Conservation (phyloP, 2,888 invertebrate genomes). For the Crossocerus cetratus region DNA sequence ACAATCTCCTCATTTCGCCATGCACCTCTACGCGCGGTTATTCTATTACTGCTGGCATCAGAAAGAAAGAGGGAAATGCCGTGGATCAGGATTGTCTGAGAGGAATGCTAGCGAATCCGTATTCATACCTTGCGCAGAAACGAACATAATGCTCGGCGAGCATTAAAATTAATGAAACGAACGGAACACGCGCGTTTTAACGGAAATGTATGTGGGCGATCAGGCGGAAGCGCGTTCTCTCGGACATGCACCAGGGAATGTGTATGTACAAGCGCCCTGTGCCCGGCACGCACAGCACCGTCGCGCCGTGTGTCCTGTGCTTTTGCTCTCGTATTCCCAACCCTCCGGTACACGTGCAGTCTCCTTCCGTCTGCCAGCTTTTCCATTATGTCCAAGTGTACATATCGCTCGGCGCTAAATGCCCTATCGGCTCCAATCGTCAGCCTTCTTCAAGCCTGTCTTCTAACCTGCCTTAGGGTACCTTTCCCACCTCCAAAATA, state of each 20-base stretch:
- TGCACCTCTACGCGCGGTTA: not conserved
- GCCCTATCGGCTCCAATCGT: not conserved
- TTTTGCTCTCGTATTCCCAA: slow-evolving; percentile 31
- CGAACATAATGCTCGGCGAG: slow-evolving; percentile 70
- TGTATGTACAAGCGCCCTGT: slow-evolving; percentile 40
- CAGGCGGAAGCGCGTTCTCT: slow-evolving; percentile 67
- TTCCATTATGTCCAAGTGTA: slow-evolving; percentile 1
- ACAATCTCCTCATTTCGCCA: not conserved
- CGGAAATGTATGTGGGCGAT: slow-evolving; percentile 73
- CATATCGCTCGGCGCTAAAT: not conserved
- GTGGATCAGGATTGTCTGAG: slow-evolving; percentile 3
- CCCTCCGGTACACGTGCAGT: not conserved
- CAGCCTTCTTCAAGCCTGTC: not conserved
- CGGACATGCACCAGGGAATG: slow-evolving; percentile 43
- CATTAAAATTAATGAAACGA: slow-evolving; percentile 76
- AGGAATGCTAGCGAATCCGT: slow-evolving; percentile 47
- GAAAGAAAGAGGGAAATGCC: slow-evolving; percentile 20
- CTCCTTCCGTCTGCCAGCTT: not conserved
- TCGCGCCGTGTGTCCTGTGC: slow-evolving; percentile 28
- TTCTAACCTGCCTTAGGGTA: not conserved
- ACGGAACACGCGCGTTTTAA: slow-evolving; percentile 72
- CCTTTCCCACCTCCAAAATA: not conserved
- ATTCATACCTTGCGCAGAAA: slow-evolving; percentile 72
- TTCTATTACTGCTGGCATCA: not conserved
- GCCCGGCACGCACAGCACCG: slow-evolving; percentile 34